Conservation (phyloP, 1,140 invertebrate species). For the Stenopsyche tienmushanensis region DNA sequence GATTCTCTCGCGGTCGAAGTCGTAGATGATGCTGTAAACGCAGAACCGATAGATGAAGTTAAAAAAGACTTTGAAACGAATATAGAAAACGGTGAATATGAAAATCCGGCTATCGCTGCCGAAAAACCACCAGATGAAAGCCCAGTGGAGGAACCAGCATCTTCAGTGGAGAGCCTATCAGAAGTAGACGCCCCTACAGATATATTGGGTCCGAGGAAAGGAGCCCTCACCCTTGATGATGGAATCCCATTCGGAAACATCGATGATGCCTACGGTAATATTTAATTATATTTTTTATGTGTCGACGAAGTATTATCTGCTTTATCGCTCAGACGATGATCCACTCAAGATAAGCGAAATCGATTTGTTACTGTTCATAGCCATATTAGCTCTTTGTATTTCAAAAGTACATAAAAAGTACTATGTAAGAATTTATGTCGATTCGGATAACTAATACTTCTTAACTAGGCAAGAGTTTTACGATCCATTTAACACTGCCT, state of each 20-base stretch:
- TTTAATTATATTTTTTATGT: background rate
- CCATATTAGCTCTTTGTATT: too few relatives aligned
- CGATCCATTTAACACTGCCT: too few relatives aligned
- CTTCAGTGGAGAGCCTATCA: too few relatives aligned
- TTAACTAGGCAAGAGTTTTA: too few relatives aligned
- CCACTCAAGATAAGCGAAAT: too few relatives aligned
- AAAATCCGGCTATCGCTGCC: background rate
- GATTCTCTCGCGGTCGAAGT: background rate
- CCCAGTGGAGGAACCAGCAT: background rate
- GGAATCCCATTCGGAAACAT: background rate
- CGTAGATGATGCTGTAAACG: background rate
- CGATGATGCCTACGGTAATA: conserved; percentile 11
- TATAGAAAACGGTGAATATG: background rate
- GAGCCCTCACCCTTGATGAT: background rate
- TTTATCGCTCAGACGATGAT: too few relatives aligned
- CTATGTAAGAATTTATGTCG: too few relatives aligned
- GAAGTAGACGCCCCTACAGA: too few relatives aligned
- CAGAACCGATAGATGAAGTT: background rate
- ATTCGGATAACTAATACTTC: too few relatives aligned
- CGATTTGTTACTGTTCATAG: too few relatives aligned
- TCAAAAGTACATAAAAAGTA: too few relatives aligned
- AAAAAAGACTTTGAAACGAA: background rate
- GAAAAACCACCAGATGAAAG: background rate
- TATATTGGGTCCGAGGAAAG: background rate
- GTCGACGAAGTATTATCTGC: background rate